Base-by-base conservation (phyloP, 2,888 invertebrate genomes). In the Cosmia trapezina region DNA sequence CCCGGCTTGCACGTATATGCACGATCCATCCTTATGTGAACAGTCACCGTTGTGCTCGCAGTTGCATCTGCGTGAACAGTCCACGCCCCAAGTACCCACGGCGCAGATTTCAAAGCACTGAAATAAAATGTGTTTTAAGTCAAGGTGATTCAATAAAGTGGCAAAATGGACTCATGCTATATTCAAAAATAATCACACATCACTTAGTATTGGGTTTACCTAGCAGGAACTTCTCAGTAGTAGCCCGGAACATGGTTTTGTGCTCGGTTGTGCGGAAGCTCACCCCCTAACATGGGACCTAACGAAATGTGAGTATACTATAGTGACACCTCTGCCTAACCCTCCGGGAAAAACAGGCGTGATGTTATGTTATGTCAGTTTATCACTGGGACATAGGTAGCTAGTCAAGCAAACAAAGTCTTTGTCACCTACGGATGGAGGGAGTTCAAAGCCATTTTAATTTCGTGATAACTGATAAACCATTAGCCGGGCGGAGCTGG, bases 21-120 rank as follows among this genome's bases (percentile, higher is more conserved):
- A 99, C n/a, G 96, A 92, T 0, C 98, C 98, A 84, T 97, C 96
- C 6, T 96, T 94, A 63, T 97, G 93, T 53, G 97, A 97, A 90
- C 98, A 98, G 76, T 94, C 96, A 4, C 97, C 98, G 37, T 97
- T 98, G 92, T 98, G 98, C 87, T 96, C 92, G 90, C 99, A 99
- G 9, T 93, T 93, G 87, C 99, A 99, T 68, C 95, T 95, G 82
- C 97, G 94, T 17, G 95, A 90, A 90, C 99, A 99, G 84, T 97
- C 97, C 68, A 97, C 90, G 12, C 99, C 99, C 92, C 96, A 99
- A 22, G 95, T 97, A 65, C 98, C 97, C 68, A 96, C 94, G 0
- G 97, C 97, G 87, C 99, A 99, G 59, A 96, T 96, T 84, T 98
- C 97, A 78, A 98, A 95, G 86, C 98, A 98, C 97, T 98, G 91